Evolutionary conservation across 2,113 vertebrate species (phyloP), one percentile per base, ranked within the genome.

Genomic region (Spermophilus dauricus): DNA sequence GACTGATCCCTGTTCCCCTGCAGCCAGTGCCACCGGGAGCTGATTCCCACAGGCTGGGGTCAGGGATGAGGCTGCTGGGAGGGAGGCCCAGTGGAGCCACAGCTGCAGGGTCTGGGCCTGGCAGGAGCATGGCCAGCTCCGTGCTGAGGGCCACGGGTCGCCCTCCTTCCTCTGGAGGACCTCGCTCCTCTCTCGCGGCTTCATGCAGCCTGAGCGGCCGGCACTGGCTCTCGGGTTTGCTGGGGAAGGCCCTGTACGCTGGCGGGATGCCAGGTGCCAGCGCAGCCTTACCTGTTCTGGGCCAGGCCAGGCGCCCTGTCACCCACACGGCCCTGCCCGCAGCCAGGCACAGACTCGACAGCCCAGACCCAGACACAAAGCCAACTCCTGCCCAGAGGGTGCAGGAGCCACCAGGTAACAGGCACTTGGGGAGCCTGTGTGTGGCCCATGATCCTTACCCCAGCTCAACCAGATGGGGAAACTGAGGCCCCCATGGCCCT

Each of bases 11-110:
- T 0, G 0, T 39, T 37, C 26, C 34, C 34, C 51, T n/a, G 51
- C n/a, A 45, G 83, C 28, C 13, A 30, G 4, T 32, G 24, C 30
- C 75, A 51, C 48, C 48, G 20, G 30, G 32, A 86, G 45, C 84
- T 22, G 5, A 42, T 1, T 30, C 28, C 1, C 0, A 2, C 32
- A 72, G 86, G 34, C 11, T 24, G 9, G 75, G n/a, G 70, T 12
- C 0, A 0, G 39, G 63, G 16, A 2, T 0, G 4, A 0, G 13
- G 20, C 48, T 10, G 1, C 48, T 12, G 1, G n/a, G 20, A 14
- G 18, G 0, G 8, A 0, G 1, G 3, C 4, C 1, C 37, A 34
- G 26, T 34, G 1, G 34, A 17, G 58, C 26, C 39, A 0, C 26
- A 4, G 2, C 73, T 39, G 20, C 67, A 8, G n/a, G 9, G 8